Conservation (phyloP, 2,797 vertebrate genomes). For the Sebastes cheni region DNA sequence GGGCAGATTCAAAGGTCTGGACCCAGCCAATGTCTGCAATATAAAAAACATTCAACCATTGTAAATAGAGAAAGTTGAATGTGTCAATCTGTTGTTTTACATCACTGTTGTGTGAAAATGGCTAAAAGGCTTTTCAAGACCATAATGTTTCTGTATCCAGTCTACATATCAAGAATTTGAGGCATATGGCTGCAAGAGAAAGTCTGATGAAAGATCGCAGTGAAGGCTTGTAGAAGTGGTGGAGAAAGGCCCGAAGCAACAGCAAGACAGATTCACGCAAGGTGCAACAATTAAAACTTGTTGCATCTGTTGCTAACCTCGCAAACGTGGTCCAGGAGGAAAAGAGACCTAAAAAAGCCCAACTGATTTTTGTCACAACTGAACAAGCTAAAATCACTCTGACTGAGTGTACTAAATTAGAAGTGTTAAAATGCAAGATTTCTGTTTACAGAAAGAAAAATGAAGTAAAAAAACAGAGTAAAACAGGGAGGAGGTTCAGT, state of each 20-base stretch:
- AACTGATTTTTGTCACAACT: too few species aligned
- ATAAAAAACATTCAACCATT: not conserved
- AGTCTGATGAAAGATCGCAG: not conserved
- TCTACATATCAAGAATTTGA: not conserved
- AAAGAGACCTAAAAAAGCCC: too few species aligned
- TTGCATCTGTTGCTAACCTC: not conserved
- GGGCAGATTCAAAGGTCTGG: too few species aligned
- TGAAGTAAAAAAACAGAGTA: not conserved
- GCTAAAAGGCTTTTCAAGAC: not conserved
- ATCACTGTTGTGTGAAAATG: too few species aligned
- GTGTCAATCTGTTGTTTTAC: not conserved
- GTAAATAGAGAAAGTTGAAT: not conserved
- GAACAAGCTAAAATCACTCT: too few species aligned
- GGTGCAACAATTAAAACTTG: not conserved
- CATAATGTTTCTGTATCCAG: not conserved
- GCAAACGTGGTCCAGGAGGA: not conserved
- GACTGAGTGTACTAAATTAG: too few species aligned
- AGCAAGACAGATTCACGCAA: not conserved
- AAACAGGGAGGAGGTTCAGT: not conserved
- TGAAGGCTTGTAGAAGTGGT: not conserved
- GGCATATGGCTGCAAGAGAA: not conserved
- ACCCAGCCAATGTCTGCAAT: too few species aligned
- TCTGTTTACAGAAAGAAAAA: too few species aligned
- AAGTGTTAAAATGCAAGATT: too few species aligned
- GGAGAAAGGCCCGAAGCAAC: not conserved